These are phyloP conservation scores for Aeoliscus strigatus DNA, from an alignment of 2,797 vertebrate species.

Conservation along the genomic window DNA sequence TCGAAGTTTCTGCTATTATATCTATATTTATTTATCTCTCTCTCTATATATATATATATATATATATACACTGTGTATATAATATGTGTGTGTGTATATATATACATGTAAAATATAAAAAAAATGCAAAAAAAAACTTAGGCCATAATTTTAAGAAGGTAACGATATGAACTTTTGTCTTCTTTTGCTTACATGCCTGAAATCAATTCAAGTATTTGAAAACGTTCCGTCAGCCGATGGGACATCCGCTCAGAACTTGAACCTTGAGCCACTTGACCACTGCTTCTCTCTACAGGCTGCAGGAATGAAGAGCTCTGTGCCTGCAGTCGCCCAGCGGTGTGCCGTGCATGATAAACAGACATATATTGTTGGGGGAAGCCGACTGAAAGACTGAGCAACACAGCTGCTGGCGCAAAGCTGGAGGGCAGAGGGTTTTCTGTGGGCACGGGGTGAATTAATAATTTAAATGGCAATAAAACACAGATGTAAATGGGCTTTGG, in stretches of 20 bases:
- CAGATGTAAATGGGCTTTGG: slow-evolving; percentile 52
- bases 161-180: too few relatives aligned
- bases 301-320: slow-evolving; percentile 64
- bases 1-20: too few relatives aligned
- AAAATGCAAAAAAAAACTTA: too few relatives aligned
- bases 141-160: too few relatives aligned
- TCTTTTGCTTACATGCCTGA: too few relatives aligned
- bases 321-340: slow-evolving; percentile 60
- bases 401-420: slow-evolving; percentile 57
- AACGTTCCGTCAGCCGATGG: slow-evolving; percentile 30
- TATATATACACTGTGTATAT: too few relatives aligned
- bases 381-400: slow-evolving; percentile 42
- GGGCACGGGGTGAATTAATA: slow-evolving; percentile 48
- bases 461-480: slow-evolving; percentile 59
- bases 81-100: too few relatives aligned
- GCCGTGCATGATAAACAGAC: slow-evolving; percentile 68
- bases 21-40: too few relatives aligned
- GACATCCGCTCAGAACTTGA: slow-evolving; percentile 61
- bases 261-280: slow-evolving; percentile 52
- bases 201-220: too few relatives aligned
- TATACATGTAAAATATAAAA: too few relatives aligned
- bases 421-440: slow-evolving; percentile 49
- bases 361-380: slow-evolving; percentile 40
- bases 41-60: too few relatives aligned
- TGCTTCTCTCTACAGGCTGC: slow-evolving; percentile 60